phyloP scores from a whole-genome alignment of 2,113 vertebrate species.

The Cephalopterus ornatus region DNA sequence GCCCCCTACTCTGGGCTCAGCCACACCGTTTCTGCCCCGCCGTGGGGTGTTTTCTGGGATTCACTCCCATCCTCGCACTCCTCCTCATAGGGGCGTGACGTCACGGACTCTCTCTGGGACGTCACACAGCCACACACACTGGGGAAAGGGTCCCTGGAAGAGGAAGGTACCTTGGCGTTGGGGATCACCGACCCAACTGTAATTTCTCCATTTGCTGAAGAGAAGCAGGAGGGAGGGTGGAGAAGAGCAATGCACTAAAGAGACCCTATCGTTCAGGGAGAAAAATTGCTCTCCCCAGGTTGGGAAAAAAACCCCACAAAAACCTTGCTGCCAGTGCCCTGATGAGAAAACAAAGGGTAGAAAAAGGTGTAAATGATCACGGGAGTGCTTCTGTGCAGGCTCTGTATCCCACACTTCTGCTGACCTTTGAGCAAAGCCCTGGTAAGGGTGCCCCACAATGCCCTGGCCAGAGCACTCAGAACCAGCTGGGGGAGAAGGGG shows the following conservation, averaged over 20 bases:
- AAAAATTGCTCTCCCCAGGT: neutral
- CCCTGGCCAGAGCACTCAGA: neutral
- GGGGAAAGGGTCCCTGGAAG: neutral
- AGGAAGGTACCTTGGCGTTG: accelerated
- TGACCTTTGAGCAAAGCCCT: neutral
- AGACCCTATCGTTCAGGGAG: accelerated
- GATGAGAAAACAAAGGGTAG: neutral
- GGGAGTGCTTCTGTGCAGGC: accelerated
- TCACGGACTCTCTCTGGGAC: neutral
- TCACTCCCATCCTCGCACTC: neutral
- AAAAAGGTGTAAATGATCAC: accelerated
- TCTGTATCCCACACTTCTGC: accelerated
- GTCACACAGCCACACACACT: neutral
- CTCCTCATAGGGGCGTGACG: neutral
- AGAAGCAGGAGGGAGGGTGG: neutral
- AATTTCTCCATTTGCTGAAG: neutral
- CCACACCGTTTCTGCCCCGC: neutral
- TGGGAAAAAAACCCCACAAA: too few species aligned
- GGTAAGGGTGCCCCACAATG: neutral
- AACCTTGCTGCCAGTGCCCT: neutral
- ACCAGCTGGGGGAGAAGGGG: too few species aligned
- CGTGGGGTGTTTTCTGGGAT: neutral
- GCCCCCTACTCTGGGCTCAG: neutral
- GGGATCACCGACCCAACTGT: accelerated
- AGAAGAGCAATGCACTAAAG: neutral